Conservation (phyloP, 2,797 vertebrate genomes). For the Psittacula echo region DNA sequence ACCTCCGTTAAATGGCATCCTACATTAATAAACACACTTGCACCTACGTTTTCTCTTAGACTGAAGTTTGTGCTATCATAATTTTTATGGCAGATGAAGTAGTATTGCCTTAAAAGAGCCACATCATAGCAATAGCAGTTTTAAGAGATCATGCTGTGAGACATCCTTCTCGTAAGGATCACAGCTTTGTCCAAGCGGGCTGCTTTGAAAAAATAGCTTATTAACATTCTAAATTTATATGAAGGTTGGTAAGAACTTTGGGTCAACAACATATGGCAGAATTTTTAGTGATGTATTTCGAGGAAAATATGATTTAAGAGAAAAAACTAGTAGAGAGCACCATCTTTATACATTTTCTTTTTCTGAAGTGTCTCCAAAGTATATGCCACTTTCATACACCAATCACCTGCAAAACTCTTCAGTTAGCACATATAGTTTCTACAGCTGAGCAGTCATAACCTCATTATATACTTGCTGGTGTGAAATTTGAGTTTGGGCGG, state of each 20-base stretch:
- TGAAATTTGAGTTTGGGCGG: neutral
- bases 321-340: neutral
- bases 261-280: neutral
- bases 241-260: neutral
- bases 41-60: neutral
- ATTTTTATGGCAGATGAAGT: neutral
- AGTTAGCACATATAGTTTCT: neutral
- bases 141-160: neutral
- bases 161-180: neutral
- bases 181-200: neutral
- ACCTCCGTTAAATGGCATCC: neutral
- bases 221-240: neutral
- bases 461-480: neutral
- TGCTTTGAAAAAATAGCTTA: neutral
- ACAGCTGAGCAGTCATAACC: neutral
- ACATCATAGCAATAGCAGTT: neutral
- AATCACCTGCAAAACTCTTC: neutral
- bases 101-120: neutral
- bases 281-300: neutral
- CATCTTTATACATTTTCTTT: neutral
- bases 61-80: neutral
- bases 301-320: neutral
- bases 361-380: neutral
- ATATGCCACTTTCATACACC: neutral
- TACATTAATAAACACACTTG: neutral